Evolutionary conservation across 2,888 invertebrate genomes (phyloP).

Genomic region (Blera fallax): DNA sequence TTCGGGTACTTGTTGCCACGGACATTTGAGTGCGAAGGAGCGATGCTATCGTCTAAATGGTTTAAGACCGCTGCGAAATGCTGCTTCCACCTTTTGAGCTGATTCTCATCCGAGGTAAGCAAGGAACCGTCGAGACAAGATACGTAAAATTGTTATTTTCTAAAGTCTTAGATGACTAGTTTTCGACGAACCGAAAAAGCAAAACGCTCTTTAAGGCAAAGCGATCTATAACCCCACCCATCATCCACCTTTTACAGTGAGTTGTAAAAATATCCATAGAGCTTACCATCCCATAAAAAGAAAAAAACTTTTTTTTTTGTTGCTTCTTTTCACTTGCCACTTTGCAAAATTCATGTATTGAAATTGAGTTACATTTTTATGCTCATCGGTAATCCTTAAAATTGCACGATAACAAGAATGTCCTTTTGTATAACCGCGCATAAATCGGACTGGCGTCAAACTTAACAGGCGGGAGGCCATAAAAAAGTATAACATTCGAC

Average conservation of each 20-base stretch:
- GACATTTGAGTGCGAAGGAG: no score
- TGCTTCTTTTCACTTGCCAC: neutral
- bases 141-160: no score
- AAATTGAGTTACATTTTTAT: slow-evolving; percentile 63
- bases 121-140: no score
- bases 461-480: slow-evolving; percentile 1
- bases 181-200: no score
- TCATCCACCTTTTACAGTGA: neutral
- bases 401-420: slow-evolving; percentile 68
- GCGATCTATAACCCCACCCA: no score
- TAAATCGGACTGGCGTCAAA: slow-evolving; percentile 66
- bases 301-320: neutral
- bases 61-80: no score
- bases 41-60: no score
- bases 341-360: slow-evolving; percentile 46
- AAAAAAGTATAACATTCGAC: slow-evolving; percentile 38
- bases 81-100: no score
- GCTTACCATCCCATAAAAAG: neutral
- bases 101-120: no score
- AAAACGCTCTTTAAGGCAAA: no score
- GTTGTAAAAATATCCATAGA: neutral
- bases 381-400: slow-evolving; percentile 63
- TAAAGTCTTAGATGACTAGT: no score
- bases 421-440: slow-evolving; percentile 60
- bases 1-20: no score